Conservation (phyloP, 2,113 vertebrate genomes). For the Rhinoptilus africanus region DNA sequence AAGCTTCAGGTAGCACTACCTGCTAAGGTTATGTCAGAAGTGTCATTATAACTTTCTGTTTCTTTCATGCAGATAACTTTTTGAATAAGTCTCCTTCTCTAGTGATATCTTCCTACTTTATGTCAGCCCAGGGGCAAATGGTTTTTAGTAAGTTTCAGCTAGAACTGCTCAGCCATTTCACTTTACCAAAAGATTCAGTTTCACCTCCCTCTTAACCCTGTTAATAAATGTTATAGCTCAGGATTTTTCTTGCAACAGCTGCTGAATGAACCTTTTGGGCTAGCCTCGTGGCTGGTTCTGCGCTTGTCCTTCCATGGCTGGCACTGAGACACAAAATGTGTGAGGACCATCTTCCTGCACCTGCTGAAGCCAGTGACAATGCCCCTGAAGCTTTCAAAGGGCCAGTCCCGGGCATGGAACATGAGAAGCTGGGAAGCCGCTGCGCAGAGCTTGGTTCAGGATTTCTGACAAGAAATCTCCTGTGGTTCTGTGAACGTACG, state of each 20-base stretch:
- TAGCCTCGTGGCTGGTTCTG: rapidly evolving
- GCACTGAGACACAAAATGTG: rapidly evolving
- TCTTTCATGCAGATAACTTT: not conserved
- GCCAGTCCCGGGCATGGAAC: not conserved
- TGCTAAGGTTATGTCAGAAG: not conserved
- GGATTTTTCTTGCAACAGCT: not conserved
- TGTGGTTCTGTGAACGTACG: rapidly evolving
- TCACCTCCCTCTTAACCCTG: not conserved
- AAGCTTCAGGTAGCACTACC: not conserved
- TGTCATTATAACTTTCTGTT: not conserved
- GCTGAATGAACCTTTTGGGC: not conserved
- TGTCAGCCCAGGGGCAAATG: not conserved
- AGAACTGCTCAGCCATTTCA: not conserved
- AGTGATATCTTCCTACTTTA: not conserved
- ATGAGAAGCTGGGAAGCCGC: rapidly evolving
- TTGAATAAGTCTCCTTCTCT: not conserved
- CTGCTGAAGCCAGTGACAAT: not conserved
- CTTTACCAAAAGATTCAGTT: not conserved
- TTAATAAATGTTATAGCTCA: not conserved
- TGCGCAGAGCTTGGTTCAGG: not conserved
- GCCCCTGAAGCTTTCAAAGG: too few relatives aligned
- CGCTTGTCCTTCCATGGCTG: not conserved
- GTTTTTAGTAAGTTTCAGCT: not conserved
- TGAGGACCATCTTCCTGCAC: not conserved
- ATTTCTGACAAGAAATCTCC: not conserved